Evolutionary conservation across 2,113 vertebrate species (phyloP).

Genomic region (Xiphophorus couchianus): DNA sequence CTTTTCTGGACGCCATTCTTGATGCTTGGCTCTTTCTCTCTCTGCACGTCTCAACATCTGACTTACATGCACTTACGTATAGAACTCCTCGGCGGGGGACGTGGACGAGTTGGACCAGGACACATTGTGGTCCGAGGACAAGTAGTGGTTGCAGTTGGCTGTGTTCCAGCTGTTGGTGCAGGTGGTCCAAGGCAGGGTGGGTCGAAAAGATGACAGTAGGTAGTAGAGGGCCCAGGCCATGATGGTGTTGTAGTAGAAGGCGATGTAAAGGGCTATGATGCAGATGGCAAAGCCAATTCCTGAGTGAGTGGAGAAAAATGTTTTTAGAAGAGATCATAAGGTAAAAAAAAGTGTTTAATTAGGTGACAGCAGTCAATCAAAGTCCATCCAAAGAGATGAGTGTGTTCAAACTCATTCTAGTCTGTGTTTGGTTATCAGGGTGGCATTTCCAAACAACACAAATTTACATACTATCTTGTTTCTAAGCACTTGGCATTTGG

Average conservation of each 20-base stretch:
- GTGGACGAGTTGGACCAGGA: constrained; percentile 88
- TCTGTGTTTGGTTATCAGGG: constrained; percentile 19
- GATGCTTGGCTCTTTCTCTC: constrained; percentile 3
- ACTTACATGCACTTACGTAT: constrained; percentile 95
- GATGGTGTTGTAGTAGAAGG: constrained; percentile 99
- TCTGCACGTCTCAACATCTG: constrained; percentile 38
- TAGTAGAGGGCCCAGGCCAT: constrained; percentile 99
- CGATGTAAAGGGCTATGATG: constrained; percentile 92
- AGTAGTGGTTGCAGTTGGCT: constrained; percentile 89
- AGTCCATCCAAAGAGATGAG: neutral
- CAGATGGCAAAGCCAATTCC: constrained; percentile 98
- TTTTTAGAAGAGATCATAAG: neutral
- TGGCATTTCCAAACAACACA: constrained; percentile 75
- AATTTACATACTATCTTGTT: constrained; percentile 69
- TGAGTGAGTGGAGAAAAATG: constrained; percentile 44
- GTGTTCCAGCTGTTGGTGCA: constrained; percentile 96
- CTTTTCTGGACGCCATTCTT: constrained; percentile 20
- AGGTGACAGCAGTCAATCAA: constrained; percentile 14
- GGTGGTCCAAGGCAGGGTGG: constrained; percentile 91
- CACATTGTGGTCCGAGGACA: constrained; percentile 85
- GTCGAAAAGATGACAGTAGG: constrained; percentile 90
- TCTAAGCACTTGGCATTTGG: constrained; percentile 76
- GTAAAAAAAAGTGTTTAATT: neutral
- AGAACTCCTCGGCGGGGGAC: constrained; percentile 98
- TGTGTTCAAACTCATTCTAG: constrained; percentile 54